Conservation (phyloP, 2,113 vertebrate species). For the Lepidiolamprologus cunningtoni region DNA sequence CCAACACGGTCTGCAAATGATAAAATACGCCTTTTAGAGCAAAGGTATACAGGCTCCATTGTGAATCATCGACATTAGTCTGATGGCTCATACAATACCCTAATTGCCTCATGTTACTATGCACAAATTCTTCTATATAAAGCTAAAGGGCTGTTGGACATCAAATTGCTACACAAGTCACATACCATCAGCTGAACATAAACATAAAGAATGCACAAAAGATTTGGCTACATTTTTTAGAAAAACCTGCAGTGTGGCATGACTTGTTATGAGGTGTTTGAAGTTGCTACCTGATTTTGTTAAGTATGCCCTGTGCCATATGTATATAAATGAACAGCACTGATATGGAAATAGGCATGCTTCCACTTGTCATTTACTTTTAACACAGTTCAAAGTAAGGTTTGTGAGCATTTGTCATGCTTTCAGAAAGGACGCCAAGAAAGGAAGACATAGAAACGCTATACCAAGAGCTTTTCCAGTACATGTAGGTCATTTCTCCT, state of each 20-base stretch:
- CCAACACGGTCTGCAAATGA: constrained; percentile 38
- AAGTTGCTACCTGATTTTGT: constrained; percentile 2
- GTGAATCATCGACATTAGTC: constrained; percentile 50
- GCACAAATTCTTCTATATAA: background rate
- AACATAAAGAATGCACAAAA: background rate
- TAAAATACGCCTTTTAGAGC: constrained; percentile 38
- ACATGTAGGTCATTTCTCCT: constrained; percentile 64
- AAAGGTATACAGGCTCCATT: constrained; percentile 24
- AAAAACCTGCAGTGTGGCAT: background rate
- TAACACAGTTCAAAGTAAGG: constrained; percentile 17
- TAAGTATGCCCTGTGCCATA: background rate
- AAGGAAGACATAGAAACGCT: constrained; percentile 1
- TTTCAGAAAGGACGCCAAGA: constrained; percentile 3
- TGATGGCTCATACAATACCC: constrained; percentile 34
- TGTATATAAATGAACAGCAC: background rate
- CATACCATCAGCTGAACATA: background rate
- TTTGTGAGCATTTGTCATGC: constrained; percentile 13
- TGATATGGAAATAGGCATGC: constrained; percentile 22
- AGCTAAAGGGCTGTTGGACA: constrained; percentile 12
- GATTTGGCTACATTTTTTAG: background rate
- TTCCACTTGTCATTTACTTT: constrained; percentile 1
- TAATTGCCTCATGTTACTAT: constrained; percentile 35
- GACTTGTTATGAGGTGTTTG: background rate
- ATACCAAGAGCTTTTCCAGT: constrained; percentile 24
- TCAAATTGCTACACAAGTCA: constrained; percentile 13